These are phyloP conservation scores for Cyprinodon tularosa DNA, from an alignment of 2,113 vertebrate species.

Conservation along the genomic window DNA sequence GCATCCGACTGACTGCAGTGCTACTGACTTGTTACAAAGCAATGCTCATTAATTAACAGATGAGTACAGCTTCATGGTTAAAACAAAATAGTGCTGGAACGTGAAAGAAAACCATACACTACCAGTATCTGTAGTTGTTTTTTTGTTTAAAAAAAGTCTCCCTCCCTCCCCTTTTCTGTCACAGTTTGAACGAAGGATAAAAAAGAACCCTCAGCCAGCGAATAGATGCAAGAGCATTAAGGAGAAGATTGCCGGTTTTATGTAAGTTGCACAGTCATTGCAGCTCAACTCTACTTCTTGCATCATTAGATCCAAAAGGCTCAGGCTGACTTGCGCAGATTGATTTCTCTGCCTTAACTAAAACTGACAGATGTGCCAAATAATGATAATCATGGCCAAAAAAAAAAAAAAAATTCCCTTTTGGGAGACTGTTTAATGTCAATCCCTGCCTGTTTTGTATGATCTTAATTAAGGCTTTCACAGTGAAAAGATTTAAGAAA, in stretches of 20 bases:
- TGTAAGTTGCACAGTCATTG: constrained; percentile 57
- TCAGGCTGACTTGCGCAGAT: constrained; percentile 45
- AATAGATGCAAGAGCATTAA: constrained; percentile 40
- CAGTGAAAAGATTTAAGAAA: constrained; percentile 13
- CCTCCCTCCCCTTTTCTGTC: constrained; percentile 27
- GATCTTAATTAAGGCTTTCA: constrained; percentile 14
- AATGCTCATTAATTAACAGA: constrained; percentile 11
- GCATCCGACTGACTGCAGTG: constrained; percentile 40
- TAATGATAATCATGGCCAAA: constrained; percentile 34
- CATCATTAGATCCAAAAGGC: constrained; percentile 59
- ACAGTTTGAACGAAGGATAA: constrained; percentile 22
- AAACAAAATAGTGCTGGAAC: constrained; percentile 7
- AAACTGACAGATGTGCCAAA: constrained; percentile 78
- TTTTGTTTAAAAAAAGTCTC: constrained; percentile 2
- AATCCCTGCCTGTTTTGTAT: constrained; percentile 19
- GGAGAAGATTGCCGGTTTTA: constrained; percentile 26
- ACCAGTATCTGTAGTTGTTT: constrained; percentile 46
- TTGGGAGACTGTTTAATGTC: constrained; percentile 40
- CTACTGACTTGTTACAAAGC: constrained; percentile 19
- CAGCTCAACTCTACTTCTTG: constrained; percentile 63
- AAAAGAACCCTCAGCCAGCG: constrained; percentile 29
- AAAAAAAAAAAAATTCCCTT: constrained; percentile 34
- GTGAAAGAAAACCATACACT: constrained; percentile 58
- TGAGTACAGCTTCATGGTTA: constrained; percentile 8
- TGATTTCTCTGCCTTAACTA: constrained; percentile 69